Evolutionary conservation across 2,797 vertebrate species (phyloP).

Genomic region (Myotis planiceps): DNA sequence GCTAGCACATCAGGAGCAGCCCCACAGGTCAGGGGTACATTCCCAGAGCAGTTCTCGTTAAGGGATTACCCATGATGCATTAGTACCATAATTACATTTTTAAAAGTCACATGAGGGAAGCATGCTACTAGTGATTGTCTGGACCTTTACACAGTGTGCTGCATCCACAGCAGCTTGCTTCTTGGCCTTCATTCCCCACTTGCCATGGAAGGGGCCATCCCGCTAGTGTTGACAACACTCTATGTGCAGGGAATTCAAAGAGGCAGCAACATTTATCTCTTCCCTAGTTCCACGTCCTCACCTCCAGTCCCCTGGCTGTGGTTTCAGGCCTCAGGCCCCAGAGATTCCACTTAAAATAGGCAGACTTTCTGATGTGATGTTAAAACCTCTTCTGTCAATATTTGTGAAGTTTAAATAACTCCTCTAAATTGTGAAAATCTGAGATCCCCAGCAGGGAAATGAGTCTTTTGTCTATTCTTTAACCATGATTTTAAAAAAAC

Average conservation of each 20-base stretch:
- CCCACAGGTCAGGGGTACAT: neutral
- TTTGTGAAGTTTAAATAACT: neutral
- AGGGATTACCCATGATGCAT: neutral
- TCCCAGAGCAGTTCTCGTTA: neutral
- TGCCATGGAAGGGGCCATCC: neutral
- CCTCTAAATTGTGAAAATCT: neutral
- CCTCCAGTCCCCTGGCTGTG: neutral
- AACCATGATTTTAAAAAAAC: neutral
- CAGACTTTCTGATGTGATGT: neutral
- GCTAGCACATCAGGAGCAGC: neutral
- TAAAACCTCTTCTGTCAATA: neutral
- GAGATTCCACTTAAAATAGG: neutral
- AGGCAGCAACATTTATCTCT: neutral
- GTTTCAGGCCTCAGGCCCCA: neutral
- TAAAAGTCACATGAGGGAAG: neutral
- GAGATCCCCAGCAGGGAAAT: neutral
- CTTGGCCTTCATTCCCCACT: neutral
- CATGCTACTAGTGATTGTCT: neutral
- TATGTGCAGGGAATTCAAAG: neutral
- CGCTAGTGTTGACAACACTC: neutral
- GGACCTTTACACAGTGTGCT: neutral
- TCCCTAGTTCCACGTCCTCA: neutral
- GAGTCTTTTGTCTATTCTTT: neutral
- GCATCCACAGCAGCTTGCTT: neutral
- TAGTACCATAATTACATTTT: neutral